Evolutionary conservation across 2,113 vertebrate genomes (phyloP).

Genomic region (Cyprinodon variegatus): DNA sequence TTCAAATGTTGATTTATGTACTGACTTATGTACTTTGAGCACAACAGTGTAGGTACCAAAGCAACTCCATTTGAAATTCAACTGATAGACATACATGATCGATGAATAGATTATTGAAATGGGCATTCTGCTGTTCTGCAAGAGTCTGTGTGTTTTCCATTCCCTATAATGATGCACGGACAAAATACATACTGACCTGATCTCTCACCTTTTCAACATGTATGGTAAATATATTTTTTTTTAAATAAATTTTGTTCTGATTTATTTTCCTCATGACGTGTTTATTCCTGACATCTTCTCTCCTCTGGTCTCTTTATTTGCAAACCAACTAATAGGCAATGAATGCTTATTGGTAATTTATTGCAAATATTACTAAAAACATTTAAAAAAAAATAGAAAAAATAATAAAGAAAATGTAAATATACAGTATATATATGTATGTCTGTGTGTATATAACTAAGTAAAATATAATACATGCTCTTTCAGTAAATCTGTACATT

Average conservation of each 20-base stretch:
- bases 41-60: conserved; percentile 13
- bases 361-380: too few species aligned
- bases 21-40: conserved; percentile 4
- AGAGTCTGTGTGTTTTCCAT: conserved; percentile 24
- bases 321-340: too few species aligned
- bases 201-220: not conserved
- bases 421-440: too few species aligned
- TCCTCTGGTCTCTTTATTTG: conserved; percentile 3
- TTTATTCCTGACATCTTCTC: conserved; percentile 13
- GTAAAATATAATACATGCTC: too few species aligned
- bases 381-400: too few species aligned
- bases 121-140: conserved; percentile 27
- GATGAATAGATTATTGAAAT: conserved; percentile 58
- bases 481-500: too few species aligned
- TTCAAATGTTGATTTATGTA: conserved; percentile 30
- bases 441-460: too few species aligned
- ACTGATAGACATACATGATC: conserved; percentile 49
- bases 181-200: conserved; percentile 47
- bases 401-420: too few species aligned
- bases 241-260: conserved; percentile 13
- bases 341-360: too few species aligned
- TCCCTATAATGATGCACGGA: conserved; percentile 44
- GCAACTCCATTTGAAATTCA: conserved; percentile 58
- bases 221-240: not conserved
- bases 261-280: conserved; percentile 29